Conservation (phyloP, 2,888 invertebrate species). For the Drosophila bunnanda region DNA sequence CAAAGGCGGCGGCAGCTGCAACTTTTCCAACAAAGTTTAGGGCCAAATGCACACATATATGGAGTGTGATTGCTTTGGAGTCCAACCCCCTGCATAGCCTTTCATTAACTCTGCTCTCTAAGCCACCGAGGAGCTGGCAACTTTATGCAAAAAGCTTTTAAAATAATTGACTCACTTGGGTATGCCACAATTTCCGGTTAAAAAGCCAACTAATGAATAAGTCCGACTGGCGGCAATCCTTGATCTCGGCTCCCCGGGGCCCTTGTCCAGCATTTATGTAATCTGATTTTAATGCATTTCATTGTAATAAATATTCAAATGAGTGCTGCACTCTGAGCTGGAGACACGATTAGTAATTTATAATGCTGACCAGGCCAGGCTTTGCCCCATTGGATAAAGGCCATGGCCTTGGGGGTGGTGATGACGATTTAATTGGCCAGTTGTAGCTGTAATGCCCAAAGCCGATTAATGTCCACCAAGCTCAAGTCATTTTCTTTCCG, state of each 20-base stretch:
- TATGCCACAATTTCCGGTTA: constrained; percentile 78
- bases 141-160: constrained; percentile 80
- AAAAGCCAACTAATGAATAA: constrained; percentile 75
- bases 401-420: background rate
- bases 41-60: background rate
- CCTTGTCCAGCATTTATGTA: constrained; percentile 65
- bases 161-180: constrained; percentile 82
- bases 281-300: constrained; percentile 67
- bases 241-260: constrained; percentile 43
- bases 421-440: constrained; percentile 25
- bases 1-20: constrained; percentile 9
- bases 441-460: constrained; percentile 56
- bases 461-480: constrained; percentile 69
- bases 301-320: constrained; percentile 70
- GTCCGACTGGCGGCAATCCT: constrained; percentile 37
- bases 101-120: constrained; percentile 69
- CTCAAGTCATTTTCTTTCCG: constrained; percentile 53
- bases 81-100: constrained; percentile 12
- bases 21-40: constrained; percentile 56
- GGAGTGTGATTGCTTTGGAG: constrained; percentile 28
- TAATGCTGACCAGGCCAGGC: constrained; percentile 54
- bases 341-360: constrained; percentile 48
- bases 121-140: constrained; percentile 64
- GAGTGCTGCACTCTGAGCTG: constrained; percentile 9
- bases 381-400: background rate